Percentiles rank a stretch among this genome's conserved stretches.
Conservation (phyloP, 2,797 vertebrate species). For the Serranus cabrilla region DNA sequence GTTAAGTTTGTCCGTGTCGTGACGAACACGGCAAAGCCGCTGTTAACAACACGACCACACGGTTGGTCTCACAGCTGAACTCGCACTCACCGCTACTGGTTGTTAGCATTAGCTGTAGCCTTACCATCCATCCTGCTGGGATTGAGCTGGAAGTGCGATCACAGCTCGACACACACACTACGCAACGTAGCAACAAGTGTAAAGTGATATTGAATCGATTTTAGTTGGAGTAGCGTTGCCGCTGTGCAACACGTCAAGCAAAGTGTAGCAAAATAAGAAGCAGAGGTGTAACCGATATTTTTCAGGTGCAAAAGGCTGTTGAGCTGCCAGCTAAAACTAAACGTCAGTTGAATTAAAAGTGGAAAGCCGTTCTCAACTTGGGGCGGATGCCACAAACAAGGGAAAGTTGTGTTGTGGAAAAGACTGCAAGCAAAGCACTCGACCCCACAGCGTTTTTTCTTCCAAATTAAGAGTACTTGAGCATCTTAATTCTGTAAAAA, state of each 20-base stretch:
- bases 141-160: conserved; percentile 54
- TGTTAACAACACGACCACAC: not conserved
- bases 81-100: conserved; percentile 9
- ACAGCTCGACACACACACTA: conserved; percentile 27
- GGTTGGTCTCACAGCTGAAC: conserved; percentile 29
- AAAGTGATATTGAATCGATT: conserved; percentile 48
- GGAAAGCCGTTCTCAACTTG: conserved; percentile 55
- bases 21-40: not conserved
- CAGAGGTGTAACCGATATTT: conserved; percentile 6
- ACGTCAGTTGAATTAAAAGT: conserved; percentile 38
- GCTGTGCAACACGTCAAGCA: not conserved
- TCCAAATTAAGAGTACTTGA: conserved; percentile 30
- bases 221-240: conserved; percentile 21
- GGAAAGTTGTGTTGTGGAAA: conserved; percentile 74
- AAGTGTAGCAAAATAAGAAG: not conserved
- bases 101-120: conserved; percentile 70
- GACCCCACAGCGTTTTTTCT: conserved; percentile 5
- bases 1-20: conserved; percentile 13
- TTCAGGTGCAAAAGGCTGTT: conserved; percentile 5
- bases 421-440: conserved; percentile 42
- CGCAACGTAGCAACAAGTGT: conserved; percentile 73
- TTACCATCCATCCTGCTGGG: conserved; percentile 42
- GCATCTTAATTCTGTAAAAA: conserved; percentile 62
- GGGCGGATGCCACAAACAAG: conserved; percentile 60
- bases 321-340: conserved; percentile 7